Base-by-base conservation (phyloP, 2,888 invertebrate genomes). In the Neoaliturus tenellus region DNA sequence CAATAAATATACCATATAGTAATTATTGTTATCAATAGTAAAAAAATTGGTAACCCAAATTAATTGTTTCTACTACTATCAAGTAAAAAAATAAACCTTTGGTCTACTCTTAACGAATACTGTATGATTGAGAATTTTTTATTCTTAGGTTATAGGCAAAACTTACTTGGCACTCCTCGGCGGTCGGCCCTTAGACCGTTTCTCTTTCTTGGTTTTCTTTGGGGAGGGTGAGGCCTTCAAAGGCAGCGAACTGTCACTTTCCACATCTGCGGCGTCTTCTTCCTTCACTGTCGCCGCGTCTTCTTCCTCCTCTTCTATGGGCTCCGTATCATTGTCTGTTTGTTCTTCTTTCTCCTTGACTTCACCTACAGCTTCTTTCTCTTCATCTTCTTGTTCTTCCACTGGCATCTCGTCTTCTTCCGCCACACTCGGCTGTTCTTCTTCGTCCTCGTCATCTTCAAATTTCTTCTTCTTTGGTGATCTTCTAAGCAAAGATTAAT, bases 341-440 rank as follows among this genome's bases (percentile, higher is more conserved):
- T 90, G 90, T 39, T 91, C 91, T 69, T 92, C 91, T 17, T 89
- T 86, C 39, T 89, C 90, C 23, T 90, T 90, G 73, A 90, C 90
- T 14, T 88, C 88, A 14, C 90, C 90, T n/a, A 88, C 85, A 73
- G 88, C 87, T 17, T 90, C 88, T 48, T 89, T 89, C 84, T 90
- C 90, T 86, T 90, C 90, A 80, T 90, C 90, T 86, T 88, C 90
- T 87, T 88, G 92, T 89, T 90, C 92, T 89, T 88, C 91, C 89
- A 89, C 91, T 88, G 87, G 91, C 58, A 12, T 31, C 39, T 62
- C 83, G 58, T 83, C 83, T 55, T 78, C 78, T n/a, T 78, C 78
- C 6, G n/a, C 51, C 20, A 55, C 55, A n/a, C 55, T 78, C n/a
- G 55, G 33, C 14, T 55, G 33, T n/a, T 78, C 78, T 12, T 75